Conservation (phyloP, 2,797 vertebrate species). For the Eutrigla gurnardus region DNA sequence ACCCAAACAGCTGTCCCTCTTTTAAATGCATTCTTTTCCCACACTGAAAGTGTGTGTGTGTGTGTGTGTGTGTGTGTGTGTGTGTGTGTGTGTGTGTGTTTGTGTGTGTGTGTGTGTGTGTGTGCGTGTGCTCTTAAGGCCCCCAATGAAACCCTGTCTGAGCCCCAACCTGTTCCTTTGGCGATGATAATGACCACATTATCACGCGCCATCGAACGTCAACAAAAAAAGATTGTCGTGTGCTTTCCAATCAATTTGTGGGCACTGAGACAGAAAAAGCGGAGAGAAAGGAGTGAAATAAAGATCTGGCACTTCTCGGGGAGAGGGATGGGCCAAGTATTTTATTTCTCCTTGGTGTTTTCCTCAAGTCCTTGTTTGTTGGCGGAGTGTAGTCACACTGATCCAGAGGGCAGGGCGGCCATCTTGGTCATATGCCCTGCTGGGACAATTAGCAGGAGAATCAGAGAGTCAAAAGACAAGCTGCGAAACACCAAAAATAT, state of each 20-base stretch:
- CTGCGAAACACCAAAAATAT: constrained; percentile 64
- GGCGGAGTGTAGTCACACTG: constrained; percentile 39
- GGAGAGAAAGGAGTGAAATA: constrained; percentile 76
- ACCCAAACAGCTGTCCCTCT: constrained; percentile 95
- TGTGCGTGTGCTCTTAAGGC: constrained; percentile 54
- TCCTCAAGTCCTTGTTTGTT: constrained; percentile 64
- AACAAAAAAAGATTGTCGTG: constrained; percentile 94
- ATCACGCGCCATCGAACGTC: constrained; percentile 94
- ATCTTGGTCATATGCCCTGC: constrained; percentile 77
- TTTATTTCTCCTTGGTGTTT: constrained; percentile 78
- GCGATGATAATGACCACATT: constrained; percentile 96
- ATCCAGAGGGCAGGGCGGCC: constrained; percentile 62
- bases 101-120: constrained; percentile 28
- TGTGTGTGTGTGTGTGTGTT: constrained; percentile 59
- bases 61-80: constrained; percentile 50
- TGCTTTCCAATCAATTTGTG: constrained; percentile 90
- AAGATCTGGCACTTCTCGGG: constrained; percentile 77
- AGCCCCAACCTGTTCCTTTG: constrained; percentile 97
- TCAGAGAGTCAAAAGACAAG: constrained; percentile 69
- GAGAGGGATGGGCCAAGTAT: constrained; percentile 71
- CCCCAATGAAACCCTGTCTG: constrained; percentile 91
- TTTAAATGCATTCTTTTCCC: constrained; percentile 89
- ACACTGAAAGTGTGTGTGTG: constrained; percentile 74
- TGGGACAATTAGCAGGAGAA: constrained; percentile 80
- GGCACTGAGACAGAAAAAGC: constrained; percentile 73